phyloP scores from a whole-genome alignment of 2,113 vertebrate genomes.

The Channa maculata region DNA sequence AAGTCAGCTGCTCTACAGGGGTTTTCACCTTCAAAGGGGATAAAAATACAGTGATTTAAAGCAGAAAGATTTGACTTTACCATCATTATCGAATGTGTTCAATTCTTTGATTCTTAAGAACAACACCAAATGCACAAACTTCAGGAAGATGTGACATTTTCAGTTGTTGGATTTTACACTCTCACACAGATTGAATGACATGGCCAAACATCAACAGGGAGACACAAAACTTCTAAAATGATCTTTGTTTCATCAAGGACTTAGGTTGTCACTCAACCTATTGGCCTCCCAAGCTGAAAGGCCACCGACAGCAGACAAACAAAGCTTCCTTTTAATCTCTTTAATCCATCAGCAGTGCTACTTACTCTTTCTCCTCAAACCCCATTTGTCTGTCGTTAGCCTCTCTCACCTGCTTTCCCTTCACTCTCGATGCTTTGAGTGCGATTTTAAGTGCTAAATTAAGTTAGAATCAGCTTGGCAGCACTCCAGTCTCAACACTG shows the following conservation, averaged over 20 bases:
- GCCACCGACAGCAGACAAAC: conserved; percentile 37
- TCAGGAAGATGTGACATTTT: neutral
- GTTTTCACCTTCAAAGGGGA: conserved; percentile 43
- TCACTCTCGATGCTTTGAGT: conserved; percentile 22
- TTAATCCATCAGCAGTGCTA: conserved; percentile 33
- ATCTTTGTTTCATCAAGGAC: conserved; percentile 22
- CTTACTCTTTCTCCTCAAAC: conserved; percentile 8
- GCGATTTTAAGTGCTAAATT: conserved; percentile 31
- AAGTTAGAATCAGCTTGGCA: conserved; percentile 29
- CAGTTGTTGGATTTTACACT: conserved; percentile 7
- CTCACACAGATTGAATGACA: conserved; percentile 36
- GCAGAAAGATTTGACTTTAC: conserved; percentile 10
- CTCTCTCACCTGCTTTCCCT: neutral
- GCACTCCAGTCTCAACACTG: conserved; percentile 19
- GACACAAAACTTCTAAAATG: conserved; percentile 40
- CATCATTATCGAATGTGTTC: neutral
- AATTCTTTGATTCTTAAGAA: conserved; percentile 1
- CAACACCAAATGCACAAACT: neutral
- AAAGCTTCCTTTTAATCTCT: conserved; percentile 34
- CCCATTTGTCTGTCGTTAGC: conserved; percentile 18
- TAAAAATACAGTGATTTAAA: conserved; percentile 47
- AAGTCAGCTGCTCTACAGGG: conserved; percentile 41
- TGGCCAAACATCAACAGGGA: neutral
- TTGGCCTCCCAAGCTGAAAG: conserved; percentile 9
- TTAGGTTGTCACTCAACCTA: conserved; percentile 51